Conservation (phyloP, 2,797 vertebrate species). For the Brachyrhaphis roseni region DNA sequence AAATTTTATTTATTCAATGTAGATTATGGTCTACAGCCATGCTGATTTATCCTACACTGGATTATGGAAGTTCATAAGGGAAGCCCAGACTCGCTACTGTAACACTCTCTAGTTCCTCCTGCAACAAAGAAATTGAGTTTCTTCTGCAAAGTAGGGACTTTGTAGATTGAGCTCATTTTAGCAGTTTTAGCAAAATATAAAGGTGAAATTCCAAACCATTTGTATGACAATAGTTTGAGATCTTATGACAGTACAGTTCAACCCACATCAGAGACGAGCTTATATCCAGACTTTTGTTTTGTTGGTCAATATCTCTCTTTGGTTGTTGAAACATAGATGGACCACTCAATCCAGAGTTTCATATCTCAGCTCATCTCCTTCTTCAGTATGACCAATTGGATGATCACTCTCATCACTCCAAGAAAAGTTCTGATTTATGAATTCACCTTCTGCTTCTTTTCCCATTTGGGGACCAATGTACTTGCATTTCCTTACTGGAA, state of each 20-base stretch:
- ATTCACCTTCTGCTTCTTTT: not conserved
- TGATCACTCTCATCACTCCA: not conserved
- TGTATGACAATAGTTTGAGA: not conserved
- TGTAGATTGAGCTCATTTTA: not conserved
- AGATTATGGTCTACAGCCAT: not conserved
- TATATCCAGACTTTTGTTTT: not conserved
- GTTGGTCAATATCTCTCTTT: not conserved
- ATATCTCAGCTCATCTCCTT: not conserved
- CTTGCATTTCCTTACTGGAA: not conserved
- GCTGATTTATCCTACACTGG: not conserved
- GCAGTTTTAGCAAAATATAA: not conserved
- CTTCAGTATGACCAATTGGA: not conserved
- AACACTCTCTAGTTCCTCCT: not conserved
- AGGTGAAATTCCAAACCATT: not conserved
- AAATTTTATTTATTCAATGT: not conserved
- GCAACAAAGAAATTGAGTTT: too few relatives aligned
- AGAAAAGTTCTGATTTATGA: not conserved
- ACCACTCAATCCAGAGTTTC: not conserved
- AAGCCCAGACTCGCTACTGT: not conserved
- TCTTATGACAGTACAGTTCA: not conserved
- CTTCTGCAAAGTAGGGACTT: not conserved
- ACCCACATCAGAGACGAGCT: not conserved
- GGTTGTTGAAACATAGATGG: not conserved
- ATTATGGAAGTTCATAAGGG: not conserved
- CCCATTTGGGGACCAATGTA: not conserved